Conservation (phyloP, 2,888 invertebrate genomes). For the Ecliptopera silaceata region DNA sequence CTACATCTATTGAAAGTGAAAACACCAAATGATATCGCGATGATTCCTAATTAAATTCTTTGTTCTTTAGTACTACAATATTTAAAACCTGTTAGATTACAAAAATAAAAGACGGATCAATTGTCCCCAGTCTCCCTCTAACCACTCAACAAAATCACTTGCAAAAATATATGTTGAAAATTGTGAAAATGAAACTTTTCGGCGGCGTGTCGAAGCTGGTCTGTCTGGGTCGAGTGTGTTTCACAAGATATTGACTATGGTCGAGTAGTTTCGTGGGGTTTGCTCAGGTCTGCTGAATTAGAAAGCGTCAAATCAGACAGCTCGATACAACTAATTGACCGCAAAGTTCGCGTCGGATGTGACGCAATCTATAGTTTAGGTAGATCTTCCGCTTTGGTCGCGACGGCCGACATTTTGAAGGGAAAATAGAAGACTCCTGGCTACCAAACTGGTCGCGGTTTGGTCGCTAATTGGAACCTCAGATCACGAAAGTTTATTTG, state of each 20-base stretch:
- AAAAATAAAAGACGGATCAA: background rate
- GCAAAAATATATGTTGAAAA: constrained; percentile 58
- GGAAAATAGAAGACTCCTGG: too few species aligned
- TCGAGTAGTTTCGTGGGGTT: constrained; percentile 74
- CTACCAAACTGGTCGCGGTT: too few species aligned
- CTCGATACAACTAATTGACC: constrained; percentile 76
- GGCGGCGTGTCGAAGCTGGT: constrained; percentile 59
- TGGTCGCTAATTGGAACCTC: too few species aligned
- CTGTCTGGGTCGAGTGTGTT: constrained; percentile 59
- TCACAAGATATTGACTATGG: constrained; percentile 80
- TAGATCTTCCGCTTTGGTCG: constrained; percentile 19
- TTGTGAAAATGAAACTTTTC: constrained; percentile 50
- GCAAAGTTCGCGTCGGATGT: constrained; percentile 74
- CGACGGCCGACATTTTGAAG: too few species aligned
- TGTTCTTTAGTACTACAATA: too few species aligned
- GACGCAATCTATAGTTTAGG: constrained; percentile 48
- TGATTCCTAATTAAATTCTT: too few species aligned
- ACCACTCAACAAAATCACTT: constrained; percentile 20
- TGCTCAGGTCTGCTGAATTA: constrained; percentile 74
- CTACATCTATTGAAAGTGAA: too few species aligned
- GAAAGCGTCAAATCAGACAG: constrained; percentile 74
- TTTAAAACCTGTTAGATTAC: too few species aligned
- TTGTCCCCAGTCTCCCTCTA: background rate
- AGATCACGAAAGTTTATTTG: too few species aligned
- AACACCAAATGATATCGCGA: too few species aligned